These are phyloP conservation scores for Cyclargus thomasi DNA, from an alignment of 1,140 invertebrate species.

Conservation along the genomic window DNA sequence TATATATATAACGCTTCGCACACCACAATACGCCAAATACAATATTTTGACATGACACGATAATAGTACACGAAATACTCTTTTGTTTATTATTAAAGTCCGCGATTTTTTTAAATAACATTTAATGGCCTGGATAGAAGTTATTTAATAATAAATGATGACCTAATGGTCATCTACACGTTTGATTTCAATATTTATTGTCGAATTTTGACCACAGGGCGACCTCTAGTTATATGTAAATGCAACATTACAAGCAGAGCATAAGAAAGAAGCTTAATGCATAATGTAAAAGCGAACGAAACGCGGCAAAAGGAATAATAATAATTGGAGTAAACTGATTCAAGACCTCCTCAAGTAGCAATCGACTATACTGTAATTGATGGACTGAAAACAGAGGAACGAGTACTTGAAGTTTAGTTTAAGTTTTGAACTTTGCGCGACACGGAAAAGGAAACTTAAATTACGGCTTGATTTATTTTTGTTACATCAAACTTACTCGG, in stretches of 20 bases:
- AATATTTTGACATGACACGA: too few species aligned
- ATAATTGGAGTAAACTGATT: neutral
- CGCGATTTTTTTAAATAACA: too few species aligned
- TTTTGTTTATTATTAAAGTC: too few species aligned
- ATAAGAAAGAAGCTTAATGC: neutral
- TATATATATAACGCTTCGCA: too few species aligned
- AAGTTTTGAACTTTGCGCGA: neutral
- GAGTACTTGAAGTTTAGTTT: neutral
- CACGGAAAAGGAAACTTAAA: neutral
- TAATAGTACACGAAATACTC: too few species aligned
- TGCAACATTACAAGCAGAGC: neutral
- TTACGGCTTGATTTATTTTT: slow-evolving; percentile 5
- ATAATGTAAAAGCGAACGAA: neutral
- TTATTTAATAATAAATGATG: too few species aligned
- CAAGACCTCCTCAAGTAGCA: neutral
- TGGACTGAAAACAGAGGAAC: neutral
- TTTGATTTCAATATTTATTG: too few species aligned
- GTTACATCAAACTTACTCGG: neutral
- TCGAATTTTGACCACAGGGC: too few species aligned
- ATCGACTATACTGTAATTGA: neutral
- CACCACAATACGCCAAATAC: too few species aligned
- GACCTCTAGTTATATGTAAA: too few species aligned
- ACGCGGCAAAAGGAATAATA: neutral
- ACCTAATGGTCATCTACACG: too few species aligned
- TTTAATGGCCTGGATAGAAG: too few species aligned